These are phyloP conservation scores for Trachelus stipa DNA, from an alignment of 2,888 invertebrate species.

Conservation along the genomic window DNA sequence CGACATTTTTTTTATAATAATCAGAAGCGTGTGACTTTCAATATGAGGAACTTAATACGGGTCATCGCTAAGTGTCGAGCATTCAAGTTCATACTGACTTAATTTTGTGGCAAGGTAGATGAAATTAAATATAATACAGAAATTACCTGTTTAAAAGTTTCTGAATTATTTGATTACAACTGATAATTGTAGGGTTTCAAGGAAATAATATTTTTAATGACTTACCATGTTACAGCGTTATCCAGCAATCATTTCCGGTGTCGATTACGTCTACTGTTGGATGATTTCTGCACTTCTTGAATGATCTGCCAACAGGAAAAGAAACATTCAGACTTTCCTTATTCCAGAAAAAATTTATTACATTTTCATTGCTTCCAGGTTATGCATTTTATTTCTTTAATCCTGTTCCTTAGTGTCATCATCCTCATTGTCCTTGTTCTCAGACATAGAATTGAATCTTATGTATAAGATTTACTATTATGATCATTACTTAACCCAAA, in stretches of 20 bases:
- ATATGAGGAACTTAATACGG: background rate
- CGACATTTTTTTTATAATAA: background rate
- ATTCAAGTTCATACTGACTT: background rate
- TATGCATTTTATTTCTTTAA: background rate
- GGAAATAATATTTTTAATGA: background rate
- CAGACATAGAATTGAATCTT: background rate
- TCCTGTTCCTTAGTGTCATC: background rate
- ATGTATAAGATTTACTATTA: background rate
- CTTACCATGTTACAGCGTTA: background rate
- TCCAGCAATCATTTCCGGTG: slow-evolving; percentile 4
- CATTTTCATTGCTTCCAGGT: background rate
- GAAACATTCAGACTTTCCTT: background rate
- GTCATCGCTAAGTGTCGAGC: background rate
- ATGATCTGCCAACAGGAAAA: slow-evolving; percentile 14
- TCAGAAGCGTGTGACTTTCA: background rate
- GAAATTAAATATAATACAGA: background rate
- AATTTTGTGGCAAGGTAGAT: background rate
- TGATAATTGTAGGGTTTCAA: background rate
- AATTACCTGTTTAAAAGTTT: background rate
- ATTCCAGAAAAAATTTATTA: background rate
- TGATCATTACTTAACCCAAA: background rate
- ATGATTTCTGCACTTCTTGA: slow-evolving; percentile 8
- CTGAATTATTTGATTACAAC: background rate
- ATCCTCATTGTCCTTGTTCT: background rate
- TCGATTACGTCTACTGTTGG: slow-evolving; percentile 8